phyloP scores from a whole-genome alignment of 2,113 vertebrate species.

The Caranx ignobilis region DNA sequence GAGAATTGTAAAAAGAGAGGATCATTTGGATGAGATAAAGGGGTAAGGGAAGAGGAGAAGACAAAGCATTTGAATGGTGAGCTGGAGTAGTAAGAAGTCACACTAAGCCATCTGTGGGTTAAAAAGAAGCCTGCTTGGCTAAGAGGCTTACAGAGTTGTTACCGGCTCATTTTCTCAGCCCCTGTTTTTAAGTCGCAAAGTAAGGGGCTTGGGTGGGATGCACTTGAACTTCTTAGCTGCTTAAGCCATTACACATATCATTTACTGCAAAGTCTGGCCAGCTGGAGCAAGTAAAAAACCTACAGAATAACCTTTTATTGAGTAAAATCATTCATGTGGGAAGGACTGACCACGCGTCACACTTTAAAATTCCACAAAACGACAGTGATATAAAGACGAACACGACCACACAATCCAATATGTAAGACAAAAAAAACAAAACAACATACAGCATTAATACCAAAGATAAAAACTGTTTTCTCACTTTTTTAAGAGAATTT shows the following conservation, averaged over 20 bases:
- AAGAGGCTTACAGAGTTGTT: constrained; percentile 79
- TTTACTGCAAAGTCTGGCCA: constrained; percentile 55
- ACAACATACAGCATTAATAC: background rate
- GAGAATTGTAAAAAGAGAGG: background rate
- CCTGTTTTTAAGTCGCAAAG: constrained; percentile 72
- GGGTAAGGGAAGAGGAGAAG: constrained; percentile 9
- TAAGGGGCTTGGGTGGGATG: constrained; percentile 74
- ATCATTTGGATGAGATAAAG: constrained; percentile 3
- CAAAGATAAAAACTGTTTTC: constrained; percentile 45
- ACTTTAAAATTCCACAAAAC: background rate
- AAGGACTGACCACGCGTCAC: background rate
- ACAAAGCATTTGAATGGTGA: constrained; percentile 50
- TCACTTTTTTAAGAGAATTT: constrained; percentile 99
- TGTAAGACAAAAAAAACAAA: background rate
- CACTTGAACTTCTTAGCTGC: constrained; percentile 76
- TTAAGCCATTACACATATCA: constrained; percentile 63
- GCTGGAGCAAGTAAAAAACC: constrained; percentile 10
- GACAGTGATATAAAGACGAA: background rate
- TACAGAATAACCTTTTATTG: constrained; percentile 1
- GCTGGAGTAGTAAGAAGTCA: constrained; percentile 43
- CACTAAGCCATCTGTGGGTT: constrained; percentile 72
- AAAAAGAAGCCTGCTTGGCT: constrained; percentile 74
- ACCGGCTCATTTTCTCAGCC: constrained; percentile 77
- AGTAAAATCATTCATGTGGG: background rate
- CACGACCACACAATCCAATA: background rate